Conservation (phyloP, 2,797 vertebrate genomes). For the Cetoscarus ocellatus region DNA sequence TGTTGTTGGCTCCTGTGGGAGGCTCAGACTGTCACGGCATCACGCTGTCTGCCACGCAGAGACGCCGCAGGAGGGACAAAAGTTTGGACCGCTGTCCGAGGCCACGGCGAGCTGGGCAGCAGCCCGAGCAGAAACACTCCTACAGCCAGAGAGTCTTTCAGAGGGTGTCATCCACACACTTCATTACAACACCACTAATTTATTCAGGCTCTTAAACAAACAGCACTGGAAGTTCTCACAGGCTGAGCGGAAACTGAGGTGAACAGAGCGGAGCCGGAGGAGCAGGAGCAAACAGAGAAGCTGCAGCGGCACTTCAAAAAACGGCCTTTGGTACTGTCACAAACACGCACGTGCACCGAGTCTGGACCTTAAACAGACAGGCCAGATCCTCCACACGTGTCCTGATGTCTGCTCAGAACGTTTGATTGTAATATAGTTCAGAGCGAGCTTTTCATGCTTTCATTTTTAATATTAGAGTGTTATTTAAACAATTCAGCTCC, state of each 20-base stretch:
- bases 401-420: no score
- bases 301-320: no score
- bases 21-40: conserved; percentile 44
- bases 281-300: no score
- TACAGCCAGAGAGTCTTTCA: conserved; percentile 28
- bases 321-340: no score
- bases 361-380: no score
- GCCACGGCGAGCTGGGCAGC: conserved; percentile 7
- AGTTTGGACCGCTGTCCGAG: background rate
- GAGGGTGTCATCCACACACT: conserved; percentile 40
- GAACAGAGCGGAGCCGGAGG: conserved; percentile 11
- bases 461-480: no score
- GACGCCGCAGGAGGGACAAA: conserved; percentile 27
- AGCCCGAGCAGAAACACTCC: conserved; percentile 18
- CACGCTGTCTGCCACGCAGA: conserved; percentile 9
- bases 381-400: no score
- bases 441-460: no score
- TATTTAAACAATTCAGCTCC: no score
- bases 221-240: conserved; percentile 32
- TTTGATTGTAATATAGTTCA: no score
- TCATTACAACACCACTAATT: conserved; percentile 46
- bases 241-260: no score
- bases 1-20: conserved; percentile 67
- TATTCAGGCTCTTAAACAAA: conserved; percentile 44
- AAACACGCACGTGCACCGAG: no score